phyloP scores from a whole-genome alignment of 2,888 invertebrate genomes.

The Diaprepes abbreviatus region DNA sequence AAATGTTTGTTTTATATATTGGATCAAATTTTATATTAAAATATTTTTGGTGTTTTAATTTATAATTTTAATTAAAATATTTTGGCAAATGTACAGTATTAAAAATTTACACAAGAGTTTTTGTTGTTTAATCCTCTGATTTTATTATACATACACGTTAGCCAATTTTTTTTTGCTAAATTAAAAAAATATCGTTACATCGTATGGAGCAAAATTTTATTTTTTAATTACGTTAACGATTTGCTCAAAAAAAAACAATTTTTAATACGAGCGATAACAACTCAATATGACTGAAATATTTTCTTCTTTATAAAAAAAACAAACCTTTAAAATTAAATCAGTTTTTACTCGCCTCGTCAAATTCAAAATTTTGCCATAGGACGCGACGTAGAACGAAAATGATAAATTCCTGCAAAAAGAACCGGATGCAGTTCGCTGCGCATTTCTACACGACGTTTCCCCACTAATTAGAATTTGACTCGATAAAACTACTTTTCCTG shows the following conservation, averaged over 20 bases:
- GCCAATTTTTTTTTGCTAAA: too few species aligned
- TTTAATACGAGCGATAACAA: too few species aligned
- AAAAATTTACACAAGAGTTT: neutral
- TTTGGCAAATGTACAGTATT: neutral
- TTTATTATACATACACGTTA: too few species aligned
- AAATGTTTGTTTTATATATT: slow-evolving; percentile 14
- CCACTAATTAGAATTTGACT: slow-evolving; percentile 15
- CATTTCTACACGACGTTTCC: slow-evolving; percentile 16
- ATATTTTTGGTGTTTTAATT: neutral
- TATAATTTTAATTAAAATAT: neutral
- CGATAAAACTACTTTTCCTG: slow-evolving; percentile 13
- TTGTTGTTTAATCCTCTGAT: too few species aligned
- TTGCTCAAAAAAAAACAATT: too few species aligned
- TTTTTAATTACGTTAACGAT: too few species aligned
- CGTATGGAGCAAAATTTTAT: too few species aligned
- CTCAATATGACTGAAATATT: too few species aligned
- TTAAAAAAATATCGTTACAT: too few species aligned
- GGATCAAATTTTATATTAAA: slow-evolving; percentile 8
- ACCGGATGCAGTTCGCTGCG: slow-evolving; percentile 13
- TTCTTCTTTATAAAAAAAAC: too few species aligned
- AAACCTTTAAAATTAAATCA: too few species aligned
- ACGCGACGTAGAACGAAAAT: neutral
- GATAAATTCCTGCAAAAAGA: slow-evolving; percentile 3
- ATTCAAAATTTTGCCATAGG: neutral
- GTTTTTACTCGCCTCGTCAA: too few species aligned